Evolutionary conservation across 2,113 vertebrate genomes (phyloP), one percentile per base, ranked within the genome.

Genomic region (Piaya cayana): DNA sequence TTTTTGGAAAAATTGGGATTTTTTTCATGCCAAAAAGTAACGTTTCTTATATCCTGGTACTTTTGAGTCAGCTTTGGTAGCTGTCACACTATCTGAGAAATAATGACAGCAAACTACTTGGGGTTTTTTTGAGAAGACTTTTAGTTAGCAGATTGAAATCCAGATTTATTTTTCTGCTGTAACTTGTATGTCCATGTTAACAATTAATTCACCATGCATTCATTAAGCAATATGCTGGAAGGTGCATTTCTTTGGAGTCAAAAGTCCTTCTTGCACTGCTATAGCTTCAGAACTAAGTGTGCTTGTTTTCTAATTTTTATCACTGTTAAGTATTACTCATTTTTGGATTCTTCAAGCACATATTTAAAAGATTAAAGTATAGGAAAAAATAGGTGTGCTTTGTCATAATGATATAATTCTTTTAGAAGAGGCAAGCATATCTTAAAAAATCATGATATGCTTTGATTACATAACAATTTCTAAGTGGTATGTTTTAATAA

Each of bases 271-370:
- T 67, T 80, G 50, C 56, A 67, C 29, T 87, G 43, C 49, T 71
- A 3, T 70, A 90, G 22, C 68, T 93, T 81, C 39, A 88, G 80
- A 93, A 55, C 45, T 85, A 65, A 56, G 58, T 94, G 62, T 78
- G 45, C 63, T 74, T 92, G 9, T 72, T 87, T 88, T 88, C 95
- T 85, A 94, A 96, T 90, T 94, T 96, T 96, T 69, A 15, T 45
- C n/a, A 75, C 84, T 91, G 75, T 94, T 93, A 85, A 90, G 59
- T 64, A 70, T 96, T 94, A 77, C 64, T 87, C 68, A 88, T 90
- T 92, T 95, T 94, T 86, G 80, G 64, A 55, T 92, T 88, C 53
- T 63, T 83, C 71, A 93, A 86, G 76, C 23, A 47, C 65, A 17
- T 79, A 62, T 59, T 70, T 45, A 77, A 92, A 90, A 88, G 37